Base-by-base conservation (phyloP, 92 coral and sea anemone species). In the Isaurus tuberculatus region DNA sequence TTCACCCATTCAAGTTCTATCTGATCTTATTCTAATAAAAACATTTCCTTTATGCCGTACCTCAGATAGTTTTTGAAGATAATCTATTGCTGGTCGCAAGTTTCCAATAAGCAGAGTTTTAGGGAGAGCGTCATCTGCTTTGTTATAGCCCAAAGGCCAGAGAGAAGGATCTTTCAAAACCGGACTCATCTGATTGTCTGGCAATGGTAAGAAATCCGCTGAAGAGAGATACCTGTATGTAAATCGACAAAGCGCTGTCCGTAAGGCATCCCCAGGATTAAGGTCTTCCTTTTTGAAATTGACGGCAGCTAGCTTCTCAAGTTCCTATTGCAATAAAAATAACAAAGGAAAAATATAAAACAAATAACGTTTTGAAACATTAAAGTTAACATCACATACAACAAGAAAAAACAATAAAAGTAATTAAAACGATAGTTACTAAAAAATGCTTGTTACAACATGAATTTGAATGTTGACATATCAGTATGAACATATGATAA, bases 151-250 rank as follows among this genome's bases (percentile, higher is more conserved):
- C 20, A 92, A 84, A 2, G 98, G 94, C 99, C 99, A 97, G 65
- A 97, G 90, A 0, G 98, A 94, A 9, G 92, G 80, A 65, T 97
- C 99, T 65, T 64, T 49, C 90, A 97, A 87, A 63, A 87, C 87
- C 53, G 78, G 88, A 30, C 63, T 63, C 51, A 97, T 87, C 10
- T 81, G n/a, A 23, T 78, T 80, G 13, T 81, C 92, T 29, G 97
- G 92, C 40, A 78, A 73, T 20, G 95, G 98, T 77, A 88, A 86
- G 79, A 92, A 83, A 65, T 87, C 89, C 79, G 81, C 93, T 2
- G 93, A 75, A 16, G 93, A 90, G 2, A 97, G 93, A 61, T 97
- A 97, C 31, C 99, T 88, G 85, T 92, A 97, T 34, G 95, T 90
- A 79, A 97, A 97, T 37, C 99, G 98, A 64, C 91, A 89, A 4